Evolutionary conservation across 2,113 vertebrate species (phyloP).

Genomic region (Camelus bactrianus): DNA sequence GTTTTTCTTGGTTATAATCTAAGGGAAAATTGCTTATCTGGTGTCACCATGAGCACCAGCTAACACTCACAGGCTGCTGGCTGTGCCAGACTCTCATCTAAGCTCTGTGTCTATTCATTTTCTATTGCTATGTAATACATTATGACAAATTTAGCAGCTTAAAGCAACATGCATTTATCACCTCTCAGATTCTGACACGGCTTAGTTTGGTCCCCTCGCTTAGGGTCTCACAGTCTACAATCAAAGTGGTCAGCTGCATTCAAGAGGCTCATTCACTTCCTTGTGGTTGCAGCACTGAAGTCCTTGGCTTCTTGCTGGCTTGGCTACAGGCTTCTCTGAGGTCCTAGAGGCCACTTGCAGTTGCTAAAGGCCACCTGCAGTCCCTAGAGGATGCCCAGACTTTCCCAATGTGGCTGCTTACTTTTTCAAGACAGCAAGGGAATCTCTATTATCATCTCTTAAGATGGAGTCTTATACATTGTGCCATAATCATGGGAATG

Average conservation of each 20-base stretch:
- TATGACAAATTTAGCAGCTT: not conserved
- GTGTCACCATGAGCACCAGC: too few species aligned
- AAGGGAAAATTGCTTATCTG: not conserved
- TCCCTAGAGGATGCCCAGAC: not conserved
- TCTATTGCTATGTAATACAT: not conserved
- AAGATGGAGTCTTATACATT: not conserved
- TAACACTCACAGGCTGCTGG: not conserved
- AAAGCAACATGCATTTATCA: not conserved
- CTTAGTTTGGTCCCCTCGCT: not conserved
- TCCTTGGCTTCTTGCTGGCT: not conserved
- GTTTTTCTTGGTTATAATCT: conserved; percentile 9
- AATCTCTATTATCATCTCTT: not conserved
- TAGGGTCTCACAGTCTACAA: not conserved
- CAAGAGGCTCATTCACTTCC: not conserved
- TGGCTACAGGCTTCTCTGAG: not conserved
- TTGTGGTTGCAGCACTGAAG: not conserved
- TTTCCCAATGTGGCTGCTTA: not conserved
- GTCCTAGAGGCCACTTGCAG: not conserved
- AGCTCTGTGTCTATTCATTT: not conserved
- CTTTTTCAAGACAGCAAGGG: not conserved
- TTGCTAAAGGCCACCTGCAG: not conserved
- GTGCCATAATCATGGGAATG: not conserved
- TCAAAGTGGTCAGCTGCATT: not conserved
- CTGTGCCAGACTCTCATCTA: not conserved
- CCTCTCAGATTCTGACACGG: not conserved